These are phyloP conservation scores for Clarias pachynema DNA, from an alignment of 2,797 vertebrate species.

Conservation along the genomic window DNA sequence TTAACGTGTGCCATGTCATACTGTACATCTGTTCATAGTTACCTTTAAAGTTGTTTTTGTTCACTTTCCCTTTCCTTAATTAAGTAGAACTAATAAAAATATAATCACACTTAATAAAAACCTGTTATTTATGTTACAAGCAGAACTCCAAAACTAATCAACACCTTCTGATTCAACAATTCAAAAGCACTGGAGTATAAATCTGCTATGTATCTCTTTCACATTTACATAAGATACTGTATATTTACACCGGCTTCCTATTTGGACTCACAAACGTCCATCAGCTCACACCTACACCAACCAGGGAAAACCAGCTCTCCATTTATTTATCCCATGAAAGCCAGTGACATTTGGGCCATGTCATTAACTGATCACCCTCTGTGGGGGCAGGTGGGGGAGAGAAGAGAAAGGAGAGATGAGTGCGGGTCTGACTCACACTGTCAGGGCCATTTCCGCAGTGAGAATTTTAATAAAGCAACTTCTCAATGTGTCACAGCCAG, in stretches of 20 bases:
- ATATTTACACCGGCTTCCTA: not conserved
- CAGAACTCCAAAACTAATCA: not conserved
- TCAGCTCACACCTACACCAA: conserved; percentile 10
- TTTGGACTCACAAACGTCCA: conserved; percentile 4
- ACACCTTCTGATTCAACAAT: not conserved
- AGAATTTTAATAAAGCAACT: conserved; percentile 61
- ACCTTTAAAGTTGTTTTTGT: not conserved
- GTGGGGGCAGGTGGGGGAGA: conserved; percentile 46
- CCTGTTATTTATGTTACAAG: not conserved
- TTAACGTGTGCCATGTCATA: not conserved
- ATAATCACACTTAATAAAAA: not conserved
- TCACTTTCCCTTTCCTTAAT: too few relatives aligned
- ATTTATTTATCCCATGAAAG: conserved; percentile 45
- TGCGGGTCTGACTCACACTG: conserved; percentile 52
- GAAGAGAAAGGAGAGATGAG: conserved; percentile 49
- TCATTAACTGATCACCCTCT: conserved; percentile 57
- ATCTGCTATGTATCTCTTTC: not conserved
- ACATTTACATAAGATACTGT: not conserved
- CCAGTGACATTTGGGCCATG: conserved; percentile 52
- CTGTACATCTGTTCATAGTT: not conserved
- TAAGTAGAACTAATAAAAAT: not conserved
- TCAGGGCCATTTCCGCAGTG: conserved; percentile 52
- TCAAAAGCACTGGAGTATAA: not conserved
- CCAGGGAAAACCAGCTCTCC: conserved; percentile 12
- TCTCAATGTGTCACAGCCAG: conserved; percentile 47